Evolutionary conservation across 92 coral and sea anemone species (phyloP).

Genomic region (Phenganax stokvisi): DNA sequence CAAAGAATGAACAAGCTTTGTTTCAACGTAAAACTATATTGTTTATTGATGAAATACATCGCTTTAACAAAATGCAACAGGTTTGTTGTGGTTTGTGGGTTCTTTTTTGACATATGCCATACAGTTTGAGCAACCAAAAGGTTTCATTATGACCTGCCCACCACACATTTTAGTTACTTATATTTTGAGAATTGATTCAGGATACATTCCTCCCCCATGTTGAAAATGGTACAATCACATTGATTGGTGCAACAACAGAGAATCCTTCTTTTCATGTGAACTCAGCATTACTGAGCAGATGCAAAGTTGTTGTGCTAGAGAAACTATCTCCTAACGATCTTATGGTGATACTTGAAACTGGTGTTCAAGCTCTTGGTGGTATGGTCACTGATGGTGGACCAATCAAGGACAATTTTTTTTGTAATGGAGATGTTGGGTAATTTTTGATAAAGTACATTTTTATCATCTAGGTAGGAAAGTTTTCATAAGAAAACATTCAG

Average conservation of each 20-base stretch:
- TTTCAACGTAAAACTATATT: conserved; percentile 84
- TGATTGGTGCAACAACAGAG: conserved; percentile 98
- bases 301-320: conserved; percentile 85
- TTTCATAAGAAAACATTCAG: too few relatives aligned
- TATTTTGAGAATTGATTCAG: conserved; percentile 38
- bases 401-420: conserved; percentile 9
- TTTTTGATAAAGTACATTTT: neutral
- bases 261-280: conserved; percentile 97
- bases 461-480: too few relatives aligned
- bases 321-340: conserved; percentile 69
- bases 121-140: neutral
- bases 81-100: conserved; percentile 30
- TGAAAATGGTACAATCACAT: conserved; percentile 90
- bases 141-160: neutral
- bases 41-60: conserved; percentile 96
- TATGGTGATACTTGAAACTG: conserved; percentile 58
- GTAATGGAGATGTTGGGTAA: conserved; percentile 1
- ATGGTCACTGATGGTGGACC: conserved; percentile 29
- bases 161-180: neutral
- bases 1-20: conserved; percentile 88
- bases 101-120: neutral
- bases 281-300: conserved; percentile 87
- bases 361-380: conserved; percentile 61
- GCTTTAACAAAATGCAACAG: conserved; percentile 96
- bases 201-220: conserved; percentile 99